phyloP scores from a whole-genome alignment of 2,797 vertebrate genomes.

The Luscinia luscinia region DNA sequence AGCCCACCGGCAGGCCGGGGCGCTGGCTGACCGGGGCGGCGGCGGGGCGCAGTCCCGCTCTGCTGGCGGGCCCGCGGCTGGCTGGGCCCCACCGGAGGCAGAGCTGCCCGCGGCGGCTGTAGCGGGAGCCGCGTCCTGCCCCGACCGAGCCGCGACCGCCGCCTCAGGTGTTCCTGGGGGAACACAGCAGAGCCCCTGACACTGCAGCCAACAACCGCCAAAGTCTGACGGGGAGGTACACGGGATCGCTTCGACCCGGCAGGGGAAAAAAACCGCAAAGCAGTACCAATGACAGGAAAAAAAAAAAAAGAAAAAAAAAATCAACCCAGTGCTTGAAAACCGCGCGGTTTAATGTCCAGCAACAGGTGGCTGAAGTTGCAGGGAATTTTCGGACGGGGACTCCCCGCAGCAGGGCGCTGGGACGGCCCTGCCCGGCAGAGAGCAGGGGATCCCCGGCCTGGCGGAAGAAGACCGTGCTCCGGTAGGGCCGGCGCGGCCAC shows the following conservation, averaged over 20 bases:
- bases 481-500: rapidly evolving
- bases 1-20: too few relatives aligned
- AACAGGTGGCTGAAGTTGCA: neutral
- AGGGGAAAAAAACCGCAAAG: neutral
- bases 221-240: neutral
- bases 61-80: neutral
- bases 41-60: neutral
- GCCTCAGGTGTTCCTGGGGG: neutral
- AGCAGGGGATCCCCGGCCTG: rapidly evolving
- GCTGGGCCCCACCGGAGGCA: too few relatives aligned
- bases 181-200: rapidly evolving
- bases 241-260: neutral
- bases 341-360: neutral
- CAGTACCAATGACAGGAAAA: rapidly evolving
- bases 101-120: too few relatives aligned
- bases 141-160: neutral
- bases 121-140: neutral
- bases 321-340: neutral
- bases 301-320: too few relatives aligned
- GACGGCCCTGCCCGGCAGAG: rapidly evolving
- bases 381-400: neutral
- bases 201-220: rapidly evolving
- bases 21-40: too few relatives aligned
- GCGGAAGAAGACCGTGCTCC: rapidly evolving
- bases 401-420: rapidly evolving